Evolutionary conservation across 2,888 invertebrate species (phyloP).

Genomic region (Rugalucina vietnamica): DNA sequence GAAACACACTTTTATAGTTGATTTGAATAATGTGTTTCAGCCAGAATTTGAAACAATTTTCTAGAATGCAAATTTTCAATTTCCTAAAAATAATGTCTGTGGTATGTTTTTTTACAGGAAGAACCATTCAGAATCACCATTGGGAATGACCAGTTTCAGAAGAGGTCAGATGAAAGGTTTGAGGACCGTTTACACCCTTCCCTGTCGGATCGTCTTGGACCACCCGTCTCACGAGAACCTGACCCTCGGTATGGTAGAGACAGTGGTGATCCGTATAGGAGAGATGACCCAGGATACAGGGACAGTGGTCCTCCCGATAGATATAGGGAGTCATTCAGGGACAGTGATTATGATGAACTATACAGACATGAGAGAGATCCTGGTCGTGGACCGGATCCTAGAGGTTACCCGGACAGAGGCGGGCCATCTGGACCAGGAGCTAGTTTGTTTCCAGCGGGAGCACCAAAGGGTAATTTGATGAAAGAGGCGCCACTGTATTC

Average conservation of each 20-base stretch:
- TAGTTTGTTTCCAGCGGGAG: conserved; percentile 31
- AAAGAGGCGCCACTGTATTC: conserved; percentile 18
- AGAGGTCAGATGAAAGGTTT: conserved; percentile 32
- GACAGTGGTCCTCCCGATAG: conserved; percentile 1
- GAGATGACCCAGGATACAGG: conserved; percentile 19
- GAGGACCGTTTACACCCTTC: conserved; percentile 25
- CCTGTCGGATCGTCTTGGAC: conserved; percentile 57
- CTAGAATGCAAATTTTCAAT: too few species aligned
- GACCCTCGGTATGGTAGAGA: conserved; percentile 27
- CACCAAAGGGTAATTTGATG: conserved; percentile 15
- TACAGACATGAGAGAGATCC: conserved; percentile 36
- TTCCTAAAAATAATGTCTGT: too few species aligned
- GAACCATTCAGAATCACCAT: conserved; percentile 72
- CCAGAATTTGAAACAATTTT: too few species aligned
- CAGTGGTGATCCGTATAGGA: conserved; percentile 27
- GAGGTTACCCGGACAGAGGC: conserved; percentile 52
- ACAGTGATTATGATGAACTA: neutral
- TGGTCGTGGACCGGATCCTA: conserved; percentile 38
- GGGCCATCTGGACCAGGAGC: conserved; percentile 31
- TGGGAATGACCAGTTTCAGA: conserved; percentile 70
- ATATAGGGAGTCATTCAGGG: conserved; percentile 16
- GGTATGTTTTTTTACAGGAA: conserved; percentile 29
- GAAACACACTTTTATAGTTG: too few species aligned
- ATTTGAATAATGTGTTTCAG: too few species aligned
- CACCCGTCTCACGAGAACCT: conserved; percentile 34